Evolutionary conservation across 2,797 vertebrate genomes (phyloP), one percentile per base, ranked within the genome.

Genomic region (Odontamblyopus lacepedii): DNA sequence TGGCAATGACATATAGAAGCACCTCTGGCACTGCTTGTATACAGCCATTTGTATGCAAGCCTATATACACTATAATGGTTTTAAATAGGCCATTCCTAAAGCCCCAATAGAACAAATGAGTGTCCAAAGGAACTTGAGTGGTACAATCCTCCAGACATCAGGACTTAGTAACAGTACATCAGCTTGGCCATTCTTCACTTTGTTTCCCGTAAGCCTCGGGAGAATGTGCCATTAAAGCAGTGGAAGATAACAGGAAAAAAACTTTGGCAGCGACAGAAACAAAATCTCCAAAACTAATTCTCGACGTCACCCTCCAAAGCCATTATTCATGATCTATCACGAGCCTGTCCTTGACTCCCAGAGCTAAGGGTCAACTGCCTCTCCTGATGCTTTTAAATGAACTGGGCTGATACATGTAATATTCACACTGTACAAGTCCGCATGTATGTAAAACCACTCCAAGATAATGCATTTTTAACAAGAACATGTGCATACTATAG

Each of bases 231-330:
- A 80, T 75, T 67, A 68, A 62, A 70, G 57, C 69, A 81, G 64
- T 78, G 80, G 50, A 66, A 77, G 75, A 69, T 79, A 76, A 63
- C 67, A 70, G 67, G 72, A 83, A 87, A 82, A 82, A 73, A 68
- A 63, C 70, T 66, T 51, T 88, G 74, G 72, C 78, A 85, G 61
- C 53, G 18, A 72, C 32, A 72, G 61, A 85, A 87, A 84, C 75
- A 84, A 74, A 78, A 83, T n/a, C 68, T 67, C 71, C 35, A 74
- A 69, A 74, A 75, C 71, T 76, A 84, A 89, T 87, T 73, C 55
- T 51, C 51, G 26, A 16, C 6, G 59, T 13, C 69, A 69, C 35
- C 55, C 67, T 23, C 26, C 13, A 18, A 44, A 63, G 27, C 26
- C 69, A 63, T 70, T 62, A 62, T 62, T 62, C 51, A 23, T 32